Evolutionary conservation across 30 jellyfish, hydroid and myxozoan genomes (phyloP).

Genomic region (Aurelia aurita complex sp. Pacific): DNA sequence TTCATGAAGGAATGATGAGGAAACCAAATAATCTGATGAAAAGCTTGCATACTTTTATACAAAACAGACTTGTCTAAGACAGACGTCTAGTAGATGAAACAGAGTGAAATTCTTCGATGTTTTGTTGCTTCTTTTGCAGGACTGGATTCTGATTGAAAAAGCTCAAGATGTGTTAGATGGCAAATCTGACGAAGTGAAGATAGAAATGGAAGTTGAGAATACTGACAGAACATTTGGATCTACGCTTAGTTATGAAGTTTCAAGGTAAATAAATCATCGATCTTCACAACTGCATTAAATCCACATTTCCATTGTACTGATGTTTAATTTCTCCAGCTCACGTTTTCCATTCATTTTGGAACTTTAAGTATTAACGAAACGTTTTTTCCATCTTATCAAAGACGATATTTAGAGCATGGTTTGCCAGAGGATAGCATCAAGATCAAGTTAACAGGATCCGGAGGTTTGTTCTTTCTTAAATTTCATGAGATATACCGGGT

Average conservation of each 20-base stretch:
- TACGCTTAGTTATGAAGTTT: constrained; percentile 75
- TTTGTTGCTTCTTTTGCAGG: constrained; percentile 16
- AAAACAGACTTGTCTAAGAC: too few relatives aligned
- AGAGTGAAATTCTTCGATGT: not conserved
- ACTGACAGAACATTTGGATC: constrained; percentile 82
- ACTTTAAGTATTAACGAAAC: not conserved
- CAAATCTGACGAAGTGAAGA: constrained; percentile 28
- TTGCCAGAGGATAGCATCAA: constrained; percentile 84
- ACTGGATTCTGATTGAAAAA: constrained; percentile 46
- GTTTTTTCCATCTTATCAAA: not conserved
- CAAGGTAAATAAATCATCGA: constrained; percentile 43
- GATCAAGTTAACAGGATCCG: constrained; percentile 65
- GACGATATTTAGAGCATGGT: constrained; percentile 61
- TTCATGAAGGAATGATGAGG: too few relatives aligned
- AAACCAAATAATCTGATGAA: too few relatives aligned
- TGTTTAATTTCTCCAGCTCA: not conserved
- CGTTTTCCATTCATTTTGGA: not conserved
- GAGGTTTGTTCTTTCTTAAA: constrained; percentile 27
- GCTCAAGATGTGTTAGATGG: constrained; percentile 69
- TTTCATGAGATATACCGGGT: too few relatives aligned
- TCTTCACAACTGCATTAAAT: not conserved
- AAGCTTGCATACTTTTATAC: too few relatives aligned
- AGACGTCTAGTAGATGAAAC: not conserved
- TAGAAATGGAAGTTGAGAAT: constrained; percentile 75
- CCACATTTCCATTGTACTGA: not conserved